Evolutionary conservation across 1,140 invertebrate species (phyloP).

Genomic region (Ceratina japonica): DNA sequence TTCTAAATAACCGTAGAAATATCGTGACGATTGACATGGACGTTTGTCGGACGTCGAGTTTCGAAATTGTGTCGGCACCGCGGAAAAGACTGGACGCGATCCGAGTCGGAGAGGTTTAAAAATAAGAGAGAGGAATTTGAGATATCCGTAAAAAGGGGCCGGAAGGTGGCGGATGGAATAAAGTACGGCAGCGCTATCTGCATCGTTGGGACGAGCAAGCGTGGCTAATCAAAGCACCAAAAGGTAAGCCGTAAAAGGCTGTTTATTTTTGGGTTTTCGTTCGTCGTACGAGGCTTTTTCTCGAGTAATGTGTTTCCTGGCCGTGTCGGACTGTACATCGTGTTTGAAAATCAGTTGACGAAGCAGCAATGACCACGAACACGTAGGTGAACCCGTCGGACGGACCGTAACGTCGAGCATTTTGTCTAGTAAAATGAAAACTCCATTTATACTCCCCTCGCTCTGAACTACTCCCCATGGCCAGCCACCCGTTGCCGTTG

Average conservation of each 20-base stretch:
- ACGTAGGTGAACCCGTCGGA: conserved; percentile 69
- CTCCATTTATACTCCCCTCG: conserved; percentile 52
- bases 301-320: conserved; percentile 63
- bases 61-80: neutral
- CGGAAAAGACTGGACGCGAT: neutral
- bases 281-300: conserved; percentile 60
- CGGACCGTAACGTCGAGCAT: conserved; percentile 69
- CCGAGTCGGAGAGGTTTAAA: neutral
- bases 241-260: conserved; percentile 79
- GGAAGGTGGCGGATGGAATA: conserved; percentile 43
- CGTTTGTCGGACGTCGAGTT: too few species aligned
- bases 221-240: conserved; percentile 85
- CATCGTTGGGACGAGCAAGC: conserved; percentile 72
- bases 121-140: neutral
- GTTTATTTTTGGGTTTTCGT: conserved; percentile 72
- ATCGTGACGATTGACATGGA: neutral
- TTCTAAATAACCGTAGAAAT: neutral
- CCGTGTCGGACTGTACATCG: conserved; percentile 54
- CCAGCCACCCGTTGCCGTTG: conserved; percentile 42
- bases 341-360: conserved; percentile 66
- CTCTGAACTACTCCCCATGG: conserved; percentile 10
- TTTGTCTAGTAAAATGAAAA: conserved; percentile 67
- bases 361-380: conserved; percentile 69
- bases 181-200: conserved; percentile 58
- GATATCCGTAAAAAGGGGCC: conserved; percentile 19